Evolutionary conservation across 2,888 invertebrate genomes (phyloP).

Genomic region (Ypsolopha sequella): DNA sequence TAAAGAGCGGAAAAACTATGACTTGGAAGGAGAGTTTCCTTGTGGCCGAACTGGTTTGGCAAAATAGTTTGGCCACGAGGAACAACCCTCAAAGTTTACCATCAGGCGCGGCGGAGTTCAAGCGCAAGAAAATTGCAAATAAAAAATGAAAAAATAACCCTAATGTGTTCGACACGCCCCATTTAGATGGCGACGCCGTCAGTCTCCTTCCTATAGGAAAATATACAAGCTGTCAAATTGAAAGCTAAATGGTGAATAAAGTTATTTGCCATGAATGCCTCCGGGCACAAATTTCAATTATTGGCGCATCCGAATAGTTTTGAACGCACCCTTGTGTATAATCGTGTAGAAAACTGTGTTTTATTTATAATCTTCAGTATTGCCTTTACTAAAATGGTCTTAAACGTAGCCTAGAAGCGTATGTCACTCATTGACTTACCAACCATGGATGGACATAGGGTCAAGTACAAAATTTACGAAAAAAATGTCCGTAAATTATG

Average conservation of each 20-base stretch:
- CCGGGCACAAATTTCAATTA: constrained; percentile 71
- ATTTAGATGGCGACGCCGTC: neutral
- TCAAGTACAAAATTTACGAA: too few species aligned
- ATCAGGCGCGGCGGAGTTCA: too few species aligned
- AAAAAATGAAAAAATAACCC: too few species aligned
- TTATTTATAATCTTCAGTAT: neutral
- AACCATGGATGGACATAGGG: too few species aligned
- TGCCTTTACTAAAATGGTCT: neutral
- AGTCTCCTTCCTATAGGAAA: constrained; percentile 30
- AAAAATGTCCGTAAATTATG: too few species aligned
- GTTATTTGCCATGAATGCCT: constrained; percentile 70
- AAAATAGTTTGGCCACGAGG: too few species aligned
- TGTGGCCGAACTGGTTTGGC: too few species aligned
- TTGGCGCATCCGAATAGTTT: constrained; percentile 68
- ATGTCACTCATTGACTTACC: too few species aligned
- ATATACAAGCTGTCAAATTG: constrained; percentile 49
- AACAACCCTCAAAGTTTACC: too few species aligned
- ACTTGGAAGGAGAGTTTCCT: too few species aligned
- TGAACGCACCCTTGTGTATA: constrained; percentile 44
- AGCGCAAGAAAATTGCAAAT: too few species aligned
- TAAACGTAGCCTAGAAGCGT: neutral
- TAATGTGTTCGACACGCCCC: neutral
- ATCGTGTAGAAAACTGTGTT: constrained; percentile 13
- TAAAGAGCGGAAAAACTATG: too few species aligned
- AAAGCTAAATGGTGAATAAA: constrained; percentile 66